Conservation (phyloP, 2,797 vertebrate genomes). For the Morelia viridis region DNA sequence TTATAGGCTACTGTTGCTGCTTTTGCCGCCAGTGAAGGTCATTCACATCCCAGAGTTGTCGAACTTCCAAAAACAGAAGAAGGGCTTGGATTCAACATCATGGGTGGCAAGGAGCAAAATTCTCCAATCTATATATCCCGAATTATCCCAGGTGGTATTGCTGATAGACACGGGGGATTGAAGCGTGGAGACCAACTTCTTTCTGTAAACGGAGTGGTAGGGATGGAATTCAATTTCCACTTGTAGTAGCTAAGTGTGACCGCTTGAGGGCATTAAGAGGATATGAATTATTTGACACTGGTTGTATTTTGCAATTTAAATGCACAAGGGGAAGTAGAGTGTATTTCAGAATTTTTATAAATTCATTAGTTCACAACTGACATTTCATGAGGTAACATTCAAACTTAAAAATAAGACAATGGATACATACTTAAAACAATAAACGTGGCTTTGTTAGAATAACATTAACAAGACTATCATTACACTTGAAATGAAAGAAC, state of each 20-base stretch:
- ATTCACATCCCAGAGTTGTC: slow-evolving; percentile 96
- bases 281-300: background rate
- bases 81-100: slow-evolving; percentile 97
- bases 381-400: background rate
- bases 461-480: background rate
- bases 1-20: slow-evolving; percentile 94
- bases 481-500: background rate
- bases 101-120: slow-evolving; percentile 99
- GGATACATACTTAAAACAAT: background rate
- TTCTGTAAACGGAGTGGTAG: slow-evolving; percentile 96
- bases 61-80: slow-evolving; percentile 98
- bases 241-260: slow-evolving; percentile 60
- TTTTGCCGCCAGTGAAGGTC: slow-evolving; percentile 97
- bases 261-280: slow-evolving; percentile 61
- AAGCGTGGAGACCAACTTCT: slow-evolving; percentile 98
- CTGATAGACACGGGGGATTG: slow-evolving; percentile 93
- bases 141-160: slow-evolving; percentile 96
- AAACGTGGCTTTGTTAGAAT: background rate
- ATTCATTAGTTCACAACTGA: background rate
- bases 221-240: slow-evolving; percentile 57
- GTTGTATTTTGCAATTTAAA: slow-evolving; percentile 1
- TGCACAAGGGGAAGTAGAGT: background rate
- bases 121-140: slow-evolving; percentile 98
- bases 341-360: background rate
- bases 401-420: background rate